Evolutionary conservation across 2,113 vertebrate genomes (phyloP).

Genomic region (Toxotes chatareus): DNA sequence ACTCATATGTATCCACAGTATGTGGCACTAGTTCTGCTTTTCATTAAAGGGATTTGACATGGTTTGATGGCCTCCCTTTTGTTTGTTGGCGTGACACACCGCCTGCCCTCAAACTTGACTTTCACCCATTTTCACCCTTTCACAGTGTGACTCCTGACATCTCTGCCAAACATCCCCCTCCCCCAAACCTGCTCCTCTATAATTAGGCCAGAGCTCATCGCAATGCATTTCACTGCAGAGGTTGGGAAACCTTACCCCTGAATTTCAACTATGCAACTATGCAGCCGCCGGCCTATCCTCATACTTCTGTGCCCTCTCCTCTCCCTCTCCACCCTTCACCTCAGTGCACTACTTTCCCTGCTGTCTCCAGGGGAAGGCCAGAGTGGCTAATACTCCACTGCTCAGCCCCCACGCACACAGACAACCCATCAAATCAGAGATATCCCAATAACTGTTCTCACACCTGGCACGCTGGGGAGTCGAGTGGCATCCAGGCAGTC

Average conservation of each 20-base stretch:
- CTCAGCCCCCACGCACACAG: neutral
- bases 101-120: slow-evolving; percentile 53
- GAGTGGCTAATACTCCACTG: neutral
- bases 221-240: slow-evolving; percentile 77
- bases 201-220: slow-evolving; percentile 81
- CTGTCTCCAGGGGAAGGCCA: slow-evolving; percentile 30
- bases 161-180: slow-evolving; percentile 44
- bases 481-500: slow-evolving; percentile 32
- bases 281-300: slow-evolving; percentile 43
- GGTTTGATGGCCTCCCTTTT: slow-evolving; percentile 21
- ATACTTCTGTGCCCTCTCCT: slow-evolving; percentile 52
- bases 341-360: slow-evolving; percentile 43
- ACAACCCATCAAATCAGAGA: slow-evolving; percentile 29
- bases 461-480: neutral
- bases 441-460: slow-evolving; percentile 30
- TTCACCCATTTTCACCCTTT: slow-evolving; percentile 63
- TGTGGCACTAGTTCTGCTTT: slow-evolving; percentile 40
- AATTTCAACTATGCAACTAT: slow-evolving; percentile 83
- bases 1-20: slow-evolving; percentile 23
- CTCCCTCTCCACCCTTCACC: slow-evolving; percentile 44
- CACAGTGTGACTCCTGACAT: slow-evolving; percentile 51
- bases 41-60: slow-evolving; percentile 70
- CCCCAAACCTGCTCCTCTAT: slow-evolving; percentile 63
- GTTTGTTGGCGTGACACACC: slow-evolving; percentile 33
- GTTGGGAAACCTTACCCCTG: slow-evolving; percentile 83